Base-by-base conservation (phyloP, 2,113 vertebrate genomes). In the Oenanthe oenanthe region DNA sequence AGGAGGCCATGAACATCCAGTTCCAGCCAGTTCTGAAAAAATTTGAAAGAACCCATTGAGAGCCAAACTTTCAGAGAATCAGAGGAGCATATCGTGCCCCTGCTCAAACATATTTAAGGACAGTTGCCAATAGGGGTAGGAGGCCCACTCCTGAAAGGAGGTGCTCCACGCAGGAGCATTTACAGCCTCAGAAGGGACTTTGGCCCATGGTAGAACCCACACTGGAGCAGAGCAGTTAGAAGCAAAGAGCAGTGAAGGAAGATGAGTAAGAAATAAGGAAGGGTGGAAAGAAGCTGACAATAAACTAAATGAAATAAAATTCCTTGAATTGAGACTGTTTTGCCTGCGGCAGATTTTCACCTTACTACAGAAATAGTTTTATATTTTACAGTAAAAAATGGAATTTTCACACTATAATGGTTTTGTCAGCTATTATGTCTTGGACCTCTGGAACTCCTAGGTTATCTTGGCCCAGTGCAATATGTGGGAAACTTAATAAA, bases 401-500 rank as follows among this genome's bases (percentile, higher is more conserved):
- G 85, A 85, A 76, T 74, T 78, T 89, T 66, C 43, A 66, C 51
- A 58, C 36, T 77, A 68, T 65, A 93, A 84, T 77, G 51, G 62
- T 93, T 88, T 76, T 93, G 75, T 89, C 90, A 70, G 38, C 45
- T 63, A 43, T 79, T 92, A 80, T 42, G 36, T 93, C 60, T 95
- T 92, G 51, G 92, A 87, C 80, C 75, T 94, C 85, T 94, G 83
- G n/a, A 91, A 95, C 92, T 97, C 94, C 92, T 97, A 97, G 96
- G 89, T 95, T 92, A 72, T 66, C 85, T 3, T 92, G 92, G 78
- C 78, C 93, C 67, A 29, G 48, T 66, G 53, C 82, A 95, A 77
- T 88, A 71, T 92, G 85, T 72, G 79, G 60, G 76, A 77, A 82
- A 93, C 58, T 82, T 60, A 78, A 94, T 93, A 70, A 79, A 79